Evolutionary conservation across 2,797 vertebrate species (phyloP), one percentile per base, ranked within the genome.

Genomic region (Ispidina lecontei): DNA sequence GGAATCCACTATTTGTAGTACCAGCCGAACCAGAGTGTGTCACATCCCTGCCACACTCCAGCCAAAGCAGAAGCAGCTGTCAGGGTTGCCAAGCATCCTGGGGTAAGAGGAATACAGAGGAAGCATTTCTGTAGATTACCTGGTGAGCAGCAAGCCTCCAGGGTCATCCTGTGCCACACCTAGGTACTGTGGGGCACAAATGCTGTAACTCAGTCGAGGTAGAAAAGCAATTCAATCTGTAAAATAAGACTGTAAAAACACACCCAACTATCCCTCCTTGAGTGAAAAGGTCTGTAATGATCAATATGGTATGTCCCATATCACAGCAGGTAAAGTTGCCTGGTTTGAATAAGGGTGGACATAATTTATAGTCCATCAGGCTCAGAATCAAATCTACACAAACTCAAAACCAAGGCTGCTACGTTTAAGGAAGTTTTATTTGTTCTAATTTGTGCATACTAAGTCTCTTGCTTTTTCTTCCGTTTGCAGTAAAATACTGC

Each of bases 11-110:
- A 59, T 94, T 91, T 94, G 90, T 81, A 89, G 90, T 67, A 90
- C 63, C 94, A 96, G 90, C 65, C 80, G 81, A 94, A 89, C 65
- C 72, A 23, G 62, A 87, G 90, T 49, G 59, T 95, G 88, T 87
- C 94, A 72, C 69, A 87, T 85, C 86, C 52, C 81, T 93, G 88
- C 81, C 81, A 89, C 17, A 5, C 86, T 91, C 69, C 78, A 96
- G 91, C 91, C 90, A 95, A 96, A 92, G 91, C 91, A 95, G 78
- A 94, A 91, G 69, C 69, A 83, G 71, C 81, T 96, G 65, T 51
- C 14, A 2, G 58, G 25, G 33, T 67, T 93, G 81, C 78, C 62
- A 85, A 67, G 78, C 43, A 35, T 16, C 17, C 14, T 35, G 44
- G 56, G n/a, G 14, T 63, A 35, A 72, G 41, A 69, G 6, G n/a